A percentile compares a stretch with the other conserved stretches of the same genome.
These are phyloP conservation scores for Pocota personata DNA, from an alignment of 2,888 invertebrate genomes.

Conservation along the genomic window DNA sequence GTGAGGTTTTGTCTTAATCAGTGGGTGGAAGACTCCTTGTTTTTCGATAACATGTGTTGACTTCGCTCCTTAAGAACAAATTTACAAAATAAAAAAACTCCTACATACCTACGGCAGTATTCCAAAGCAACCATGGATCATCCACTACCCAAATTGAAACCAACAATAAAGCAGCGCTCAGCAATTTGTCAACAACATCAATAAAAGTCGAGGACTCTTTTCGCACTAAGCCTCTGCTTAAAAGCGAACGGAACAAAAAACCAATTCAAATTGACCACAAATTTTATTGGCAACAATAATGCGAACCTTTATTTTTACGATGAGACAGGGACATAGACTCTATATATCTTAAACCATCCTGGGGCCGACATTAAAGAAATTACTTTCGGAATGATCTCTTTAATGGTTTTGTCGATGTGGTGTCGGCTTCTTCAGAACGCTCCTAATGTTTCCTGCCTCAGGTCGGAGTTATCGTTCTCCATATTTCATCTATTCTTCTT, in stretches of 20 bases:
- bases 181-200: conserved; percentile 66
- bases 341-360: conserved; percentile 49
- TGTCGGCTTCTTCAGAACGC: conserved; percentile 23
- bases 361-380: conserved; percentile 69
- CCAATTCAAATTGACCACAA: conserved; percentile 73
- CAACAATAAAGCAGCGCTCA: conserved; percentile 31
- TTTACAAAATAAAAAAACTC: no score
- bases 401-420: conserved; percentile 61
- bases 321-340: neutral
- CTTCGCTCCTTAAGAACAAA: no score
- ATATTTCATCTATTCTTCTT: conserved; percentile 56
- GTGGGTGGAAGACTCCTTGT: no score
- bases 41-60: no score
- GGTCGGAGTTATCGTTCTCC: conserved; percentile 49
- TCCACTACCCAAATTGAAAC: neutral
- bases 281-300: conserved; percentile 65
- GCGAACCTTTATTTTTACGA: conserved; percentile 58
- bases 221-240: conserved; percentile 27
- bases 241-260: conserved; percentile 52
- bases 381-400: conserved; percentile 63
- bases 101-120: neutral
- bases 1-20: no score
- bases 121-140: conserved; percentile 1
- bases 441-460: conserved; percentile 29
- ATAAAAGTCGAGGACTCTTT: conserved; percentile 53